Conservation (phyloP, 2,888 invertebrate species). For the Lasioglossum oenotherae region DNA sequence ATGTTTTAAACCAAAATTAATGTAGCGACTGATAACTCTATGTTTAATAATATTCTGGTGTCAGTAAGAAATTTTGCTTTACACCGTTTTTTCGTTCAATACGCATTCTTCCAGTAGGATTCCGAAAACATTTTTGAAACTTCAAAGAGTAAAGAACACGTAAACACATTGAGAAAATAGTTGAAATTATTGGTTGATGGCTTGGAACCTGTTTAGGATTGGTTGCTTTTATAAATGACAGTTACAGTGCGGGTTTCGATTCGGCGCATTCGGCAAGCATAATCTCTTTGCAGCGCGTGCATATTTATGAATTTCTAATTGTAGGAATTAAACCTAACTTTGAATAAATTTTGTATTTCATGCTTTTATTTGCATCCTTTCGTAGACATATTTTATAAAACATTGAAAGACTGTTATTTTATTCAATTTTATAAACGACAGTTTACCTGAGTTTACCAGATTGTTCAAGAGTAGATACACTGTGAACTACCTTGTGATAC, state of each 20-base stretch:
- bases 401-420: background rate
- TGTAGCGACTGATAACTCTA: background rate
- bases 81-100: background rate
- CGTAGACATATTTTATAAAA: constrained; percentile 13
- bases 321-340: constrained; percentile 17
- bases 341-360: constrained; percentile 2
- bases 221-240: constrained; percentile 47
- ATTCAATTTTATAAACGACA: background rate
- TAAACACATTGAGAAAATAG: background rate
- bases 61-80: background rate
- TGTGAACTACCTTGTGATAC: background rate
- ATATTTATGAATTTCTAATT: background rate
- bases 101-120: background rate
- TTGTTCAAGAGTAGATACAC: background rate
- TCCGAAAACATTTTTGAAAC: background rate
- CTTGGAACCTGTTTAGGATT: constrained; percentile 29
- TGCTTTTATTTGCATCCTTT: background rate
- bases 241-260: constrained; percentile 23
- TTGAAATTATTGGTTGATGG: constrained; percentile 43
- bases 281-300: background rate
- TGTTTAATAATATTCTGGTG: background rate
- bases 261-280: constrained; percentile 5
- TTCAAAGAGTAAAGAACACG: constrained; percentile 6
- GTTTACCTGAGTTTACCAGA: background rate
- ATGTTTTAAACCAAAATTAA: background rate